Percentiles rank a stretch among this genome's conserved stretches.
Conservation (phyloP, 1,140 invertebrate species). For the Diorhabda carinulata region DNA sequence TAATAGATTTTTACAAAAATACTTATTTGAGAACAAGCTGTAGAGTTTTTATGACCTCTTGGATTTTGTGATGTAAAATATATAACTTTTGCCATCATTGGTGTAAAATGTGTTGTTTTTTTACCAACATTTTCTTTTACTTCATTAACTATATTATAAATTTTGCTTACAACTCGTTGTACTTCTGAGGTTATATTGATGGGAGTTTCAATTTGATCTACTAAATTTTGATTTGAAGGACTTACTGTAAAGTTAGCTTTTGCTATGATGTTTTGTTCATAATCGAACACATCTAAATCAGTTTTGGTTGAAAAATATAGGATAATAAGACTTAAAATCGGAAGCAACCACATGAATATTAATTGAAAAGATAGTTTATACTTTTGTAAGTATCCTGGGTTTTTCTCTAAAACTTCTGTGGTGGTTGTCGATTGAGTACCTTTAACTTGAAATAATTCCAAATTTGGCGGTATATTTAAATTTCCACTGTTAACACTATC, state of each 20-base stretch:
- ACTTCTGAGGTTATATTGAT: slow-evolving; percentile 25
- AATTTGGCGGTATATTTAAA: neutral
- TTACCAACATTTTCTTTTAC: slow-evolving; percentile 13
- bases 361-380: slow-evolving; percentile 16
- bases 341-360: slow-evolving; percentile 20
- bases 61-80: slow-evolving; percentile 14
- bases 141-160: slow-evolving; percentile 27
- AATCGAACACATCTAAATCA: neutral
- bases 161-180: slow-evolving; percentile 23
- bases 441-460: slow-evolving; percentile 16
- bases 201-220: slow-evolving; percentile 19
- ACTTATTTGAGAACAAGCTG: slow-evolving; percentile 17
- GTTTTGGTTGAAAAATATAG: slow-evolving; percentile 15
- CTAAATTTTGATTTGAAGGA: slow-evolving; percentile 5
- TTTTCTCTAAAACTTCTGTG: neutral
- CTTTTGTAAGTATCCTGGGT: slow-evolving; percentile 2
- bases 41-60: slow-evolving; percentile 11
- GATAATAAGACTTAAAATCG: slow-evolving; percentile 18
- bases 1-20: slow-evolving; percentile 21
- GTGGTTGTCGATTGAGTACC: neutral
- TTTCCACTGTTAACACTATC: neutral
- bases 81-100: slow-evolving; percentile 12
- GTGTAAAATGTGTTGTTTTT: slow-evolving; percentile 14
- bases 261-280: neutral
- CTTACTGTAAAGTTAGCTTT: slow-evolving; percentile 11